Percentiles rank a stretch among this genome's conserved stretches.
phyloP scores from a whole-genome alignment of 2,888 invertebrate species.

The Rotaria macrura region DNA sequence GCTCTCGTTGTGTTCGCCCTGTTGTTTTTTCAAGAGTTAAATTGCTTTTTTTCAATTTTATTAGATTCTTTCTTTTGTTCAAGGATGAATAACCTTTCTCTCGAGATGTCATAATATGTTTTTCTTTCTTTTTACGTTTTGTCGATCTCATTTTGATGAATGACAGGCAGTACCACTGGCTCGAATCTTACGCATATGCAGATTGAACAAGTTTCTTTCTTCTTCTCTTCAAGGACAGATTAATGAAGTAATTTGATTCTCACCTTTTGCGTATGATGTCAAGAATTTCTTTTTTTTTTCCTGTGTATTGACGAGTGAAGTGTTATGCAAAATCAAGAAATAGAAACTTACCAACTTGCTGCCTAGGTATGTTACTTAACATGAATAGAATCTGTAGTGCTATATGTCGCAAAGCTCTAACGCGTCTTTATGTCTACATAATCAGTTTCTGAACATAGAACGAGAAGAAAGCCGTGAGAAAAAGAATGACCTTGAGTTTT shows the following conservation, averaged over 20 bases:
- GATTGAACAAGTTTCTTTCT: not conserved
- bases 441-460: not conserved
- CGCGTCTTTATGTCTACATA: not conserved
- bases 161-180: not conserved
- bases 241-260: conserved; percentile 5
- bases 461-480: not conserved
- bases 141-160: not conserved
- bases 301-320: not conserved
- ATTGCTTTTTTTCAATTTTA: conserved; percentile 9
- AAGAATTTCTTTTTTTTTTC: not conserved
- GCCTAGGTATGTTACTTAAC: not conserved
- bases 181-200: not conserved
- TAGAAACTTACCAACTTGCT: not conserved
- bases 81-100: not conserved
- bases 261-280: not conserved
- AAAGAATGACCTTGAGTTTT: not conserved
- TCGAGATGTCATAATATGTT: not conserved
- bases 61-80: not conserved
- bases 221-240: not conserved
- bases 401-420: not conserved
- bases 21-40: not conserved
- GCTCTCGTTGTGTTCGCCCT: not conserved
- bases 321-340: not conserved
- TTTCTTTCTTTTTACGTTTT: not conserved
- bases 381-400: not conserved